Evolutionary conservation across 2,113 vertebrate genomes (phyloP).

Genomic region (Chiloscyllium plagiosum): DNA sequence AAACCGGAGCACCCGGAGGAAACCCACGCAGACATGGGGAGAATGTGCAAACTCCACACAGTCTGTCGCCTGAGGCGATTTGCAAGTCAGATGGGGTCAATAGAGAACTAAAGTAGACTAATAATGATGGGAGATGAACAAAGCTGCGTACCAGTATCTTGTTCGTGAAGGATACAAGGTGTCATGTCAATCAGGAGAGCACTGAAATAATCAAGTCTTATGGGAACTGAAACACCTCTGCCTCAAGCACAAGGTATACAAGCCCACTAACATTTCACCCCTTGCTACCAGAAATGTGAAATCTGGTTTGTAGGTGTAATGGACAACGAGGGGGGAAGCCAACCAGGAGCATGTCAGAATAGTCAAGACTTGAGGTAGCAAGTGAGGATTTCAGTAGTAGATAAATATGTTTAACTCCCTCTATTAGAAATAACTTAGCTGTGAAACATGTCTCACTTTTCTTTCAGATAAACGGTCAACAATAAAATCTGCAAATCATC

Average conservation of each 20-base stretch:
- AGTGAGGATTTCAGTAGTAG: neutral
- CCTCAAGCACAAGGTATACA: neutral
- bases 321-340: neutral
- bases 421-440: neutral
- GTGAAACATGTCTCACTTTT: neutral
- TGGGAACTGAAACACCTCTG: no score
- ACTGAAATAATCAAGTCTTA: no score
- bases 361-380: neutral
- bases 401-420: neutral
- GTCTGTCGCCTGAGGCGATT: no score
- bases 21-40: no score
- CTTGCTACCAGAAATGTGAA: neutral
- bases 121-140: neutral
- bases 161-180: neutral
- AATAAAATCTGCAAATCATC: conserved; percentile 51
- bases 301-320: neutral
- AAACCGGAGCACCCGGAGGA: no score
- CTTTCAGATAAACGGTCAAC: conserved; percentile 52
- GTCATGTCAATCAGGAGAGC: neutral
- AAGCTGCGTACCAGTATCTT: neutral
- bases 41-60: no score
- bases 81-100: no score
- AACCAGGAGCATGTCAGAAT: no score
- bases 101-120: neutral
- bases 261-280: no score